phyloP scores from a whole-genome alignment of 64 coral and sea anemone species.

The Orbicella faveolata region DNA sequence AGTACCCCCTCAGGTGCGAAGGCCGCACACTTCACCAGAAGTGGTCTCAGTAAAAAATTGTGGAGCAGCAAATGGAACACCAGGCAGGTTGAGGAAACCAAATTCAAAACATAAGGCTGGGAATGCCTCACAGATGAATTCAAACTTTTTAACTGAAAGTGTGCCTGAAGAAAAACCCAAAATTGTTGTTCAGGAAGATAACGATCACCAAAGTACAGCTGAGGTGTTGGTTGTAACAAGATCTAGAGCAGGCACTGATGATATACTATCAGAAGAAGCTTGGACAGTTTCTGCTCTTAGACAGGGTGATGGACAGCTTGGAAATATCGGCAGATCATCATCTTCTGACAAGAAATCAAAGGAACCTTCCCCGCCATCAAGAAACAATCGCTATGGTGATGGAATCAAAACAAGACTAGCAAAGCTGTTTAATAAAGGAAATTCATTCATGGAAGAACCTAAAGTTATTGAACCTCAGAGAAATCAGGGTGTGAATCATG shows the following conservation, averaged over 20 bases:
- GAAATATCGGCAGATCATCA: neutral
- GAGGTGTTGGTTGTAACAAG: neutral
- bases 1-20: neutral
- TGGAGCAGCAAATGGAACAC: neutral
- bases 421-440: conserved; percentile 71
- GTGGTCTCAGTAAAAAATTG: neutral
- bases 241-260: neutral
- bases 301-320: neutral
- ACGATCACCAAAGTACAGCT: neutral
- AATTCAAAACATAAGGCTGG: neutral
- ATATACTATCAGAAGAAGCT: neutral
- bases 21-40: conserved; percentile 57
- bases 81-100: neutral
- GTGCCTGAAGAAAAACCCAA: neutral
- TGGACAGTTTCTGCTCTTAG: neutral
- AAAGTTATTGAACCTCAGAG: neutral
- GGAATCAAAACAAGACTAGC: conserved; percentile 81
- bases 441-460: neutral
- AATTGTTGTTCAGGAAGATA: neutral
- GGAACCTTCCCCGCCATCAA: conserved; percentile 12
- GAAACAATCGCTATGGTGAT: conserved; percentile 74
- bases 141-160: neutral
- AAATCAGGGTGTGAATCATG: neutral
- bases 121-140: neutral
- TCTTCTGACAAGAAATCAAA: neutral